These are phyloP conservation scores for Philopedon plagiatum DNA, from an alignment of 2,888 invertebrate species.

Conservation along the genomic window DNA sequence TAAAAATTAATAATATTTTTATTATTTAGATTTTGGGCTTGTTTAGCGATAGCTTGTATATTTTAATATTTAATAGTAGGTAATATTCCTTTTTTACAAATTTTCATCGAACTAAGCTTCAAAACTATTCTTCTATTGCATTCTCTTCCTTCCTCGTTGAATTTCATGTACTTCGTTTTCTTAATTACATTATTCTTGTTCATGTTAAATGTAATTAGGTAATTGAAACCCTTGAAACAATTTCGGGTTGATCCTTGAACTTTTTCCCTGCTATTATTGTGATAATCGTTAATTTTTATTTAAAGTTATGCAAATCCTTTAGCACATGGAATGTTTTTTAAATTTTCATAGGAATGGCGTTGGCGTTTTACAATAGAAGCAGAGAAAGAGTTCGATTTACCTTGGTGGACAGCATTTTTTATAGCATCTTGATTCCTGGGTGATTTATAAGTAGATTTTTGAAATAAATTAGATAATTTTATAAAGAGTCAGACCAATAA, in stretches of 20 bases:
- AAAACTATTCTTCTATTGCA: no score
- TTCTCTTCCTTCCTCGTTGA: no score
- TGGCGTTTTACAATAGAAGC: conserved; percentile 18
- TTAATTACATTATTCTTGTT: background rate
- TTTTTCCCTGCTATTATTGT: conserved; percentile 28
- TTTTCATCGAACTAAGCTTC: no score
- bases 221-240: conserved; percentile 10
- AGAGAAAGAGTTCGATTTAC: background rate
- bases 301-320: conserved; percentile 33
- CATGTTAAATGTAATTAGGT: no score
- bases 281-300: conserved; percentile 21
- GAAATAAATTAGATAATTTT: no score
- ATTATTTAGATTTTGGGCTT: no score
- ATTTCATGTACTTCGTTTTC: no score
- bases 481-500: no score
- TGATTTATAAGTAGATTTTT: background rate
- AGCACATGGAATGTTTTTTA: conserved; percentile 27
- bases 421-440: background rate
- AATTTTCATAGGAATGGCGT: conserved; percentile 20
- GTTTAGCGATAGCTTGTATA: no score
- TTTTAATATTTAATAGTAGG: no score
- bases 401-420: background rate
- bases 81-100: no score
- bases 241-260: conserved; percentile 27
- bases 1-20: no score